Base-by-base conservation (phyloP, 2,888 invertebrate species). In the Geotrupes spiniger region DNA sequence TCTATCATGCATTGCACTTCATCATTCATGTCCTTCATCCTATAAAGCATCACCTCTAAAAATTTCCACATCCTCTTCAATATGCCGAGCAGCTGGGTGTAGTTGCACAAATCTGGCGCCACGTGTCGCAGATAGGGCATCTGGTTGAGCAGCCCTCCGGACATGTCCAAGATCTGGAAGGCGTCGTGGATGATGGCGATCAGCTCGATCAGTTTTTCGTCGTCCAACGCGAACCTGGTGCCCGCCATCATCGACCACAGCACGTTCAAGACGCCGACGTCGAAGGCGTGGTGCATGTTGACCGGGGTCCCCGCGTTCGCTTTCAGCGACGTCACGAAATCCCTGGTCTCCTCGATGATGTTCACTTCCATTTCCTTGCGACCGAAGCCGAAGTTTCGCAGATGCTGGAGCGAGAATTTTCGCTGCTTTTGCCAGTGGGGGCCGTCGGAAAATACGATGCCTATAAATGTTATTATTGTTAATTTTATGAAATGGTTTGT, bases 181-280 rank as follows among this genome's bases (percentile, higher is more conserved):
- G 79, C 78, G 51, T 82, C 78, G 59, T 82, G 78, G 26, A 85
- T 80, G 1, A 76, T 71, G 44, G 78, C 70, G 26, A 86, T 73
- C 4, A 87, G 71, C 27, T 74, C 65, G 25, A 69, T 72, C 8
- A 86, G 64, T 16, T 76, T 76, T 12, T 70, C 63, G 59, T 87
- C 84, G 25, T 80, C 74, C 39, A 82, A 74, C 28, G 79, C 72
- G 63, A 84, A 85, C 61, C 83, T 76, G 69, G 77, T 72, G 59
- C 85, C 85, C 39, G 87, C 85, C 41, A 84, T 76, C 72, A 84
- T 81, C 14, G 77, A 78, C 88, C 87, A 88, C 11, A 87, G 64
- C 0, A 82, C 78, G 65, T 87, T 87, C 52, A 87, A 69, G 1
- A 85, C 81, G 0, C 82, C 77, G 28, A 82, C 71, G 46, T 84